These are phyloP conservation scores for Tiliqua scincoides DNA, from an alignment of 2,113 vertebrate genomes.

Conservation along the genomic window DNA sequence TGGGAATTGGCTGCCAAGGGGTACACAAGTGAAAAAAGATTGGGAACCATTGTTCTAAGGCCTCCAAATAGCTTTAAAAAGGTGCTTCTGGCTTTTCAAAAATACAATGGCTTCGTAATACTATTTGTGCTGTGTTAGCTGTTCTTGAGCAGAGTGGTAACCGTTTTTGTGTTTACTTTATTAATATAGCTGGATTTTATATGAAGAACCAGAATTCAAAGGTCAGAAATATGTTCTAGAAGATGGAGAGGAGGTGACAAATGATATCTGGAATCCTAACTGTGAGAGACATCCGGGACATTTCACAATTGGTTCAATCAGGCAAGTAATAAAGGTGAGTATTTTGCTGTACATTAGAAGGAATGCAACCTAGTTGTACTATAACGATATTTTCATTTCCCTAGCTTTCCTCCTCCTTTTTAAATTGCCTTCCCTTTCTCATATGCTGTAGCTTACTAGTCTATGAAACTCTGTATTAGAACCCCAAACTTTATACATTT, in stretches of 20 bases:
- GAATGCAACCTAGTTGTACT: too few relatives aligned
- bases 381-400: too few relatives aligned
- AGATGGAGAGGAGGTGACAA: slow-evolving; percentile 82
- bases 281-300: slow-evolving; percentile 59
- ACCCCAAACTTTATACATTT: background rate
- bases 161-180: slow-evolving; percentile 23
- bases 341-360: background rate
- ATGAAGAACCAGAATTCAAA: slow-evolving; percentile 82
- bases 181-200: slow-evolving; percentile 85
- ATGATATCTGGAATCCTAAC: slow-evolving; percentile 71
- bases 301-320: slow-evolving; percentile 82
- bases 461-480: background rate
- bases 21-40: too few relatives aligned
- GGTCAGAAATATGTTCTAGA: slow-evolving; percentile 82
- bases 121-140: background rate
- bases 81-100: too few relatives aligned
- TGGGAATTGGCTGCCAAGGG: too few relatives aligned
- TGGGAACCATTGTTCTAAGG: too few relatives aligned
- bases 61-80: too few relatives aligned
- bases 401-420: background rate
- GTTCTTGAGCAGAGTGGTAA: slow-evolving; percentile 16
- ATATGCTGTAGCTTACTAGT: background rate
- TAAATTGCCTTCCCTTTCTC: background rate
- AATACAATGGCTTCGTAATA: background rate
- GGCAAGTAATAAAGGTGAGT: slow-evolving; percentile 81